Conservation (phyloP, 2,888 invertebrate species). For the Pandemis heparana region DNA sequence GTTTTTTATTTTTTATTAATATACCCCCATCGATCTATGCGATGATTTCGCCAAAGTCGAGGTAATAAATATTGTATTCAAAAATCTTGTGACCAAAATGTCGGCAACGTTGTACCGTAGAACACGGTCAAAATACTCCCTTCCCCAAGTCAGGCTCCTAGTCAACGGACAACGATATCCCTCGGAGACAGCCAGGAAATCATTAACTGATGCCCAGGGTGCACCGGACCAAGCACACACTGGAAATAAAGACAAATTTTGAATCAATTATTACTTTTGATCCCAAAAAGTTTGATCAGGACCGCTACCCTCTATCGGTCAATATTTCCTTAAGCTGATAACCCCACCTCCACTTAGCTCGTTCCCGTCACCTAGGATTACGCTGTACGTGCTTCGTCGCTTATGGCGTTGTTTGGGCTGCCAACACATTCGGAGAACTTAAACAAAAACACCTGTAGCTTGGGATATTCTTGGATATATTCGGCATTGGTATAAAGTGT, state of each 20-base stretch:
- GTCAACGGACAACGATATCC: too few species aligned
- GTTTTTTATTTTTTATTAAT: too few species aligned
- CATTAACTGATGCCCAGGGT: too few species aligned
- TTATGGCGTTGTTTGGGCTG: neutral
- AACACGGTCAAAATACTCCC: too few species aligned
- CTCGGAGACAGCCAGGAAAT: too few species aligned
- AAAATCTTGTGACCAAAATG: too few species aligned
- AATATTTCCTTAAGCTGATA: slow-evolving; percentile 11
- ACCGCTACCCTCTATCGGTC: neutral
- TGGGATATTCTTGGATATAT: neutral
- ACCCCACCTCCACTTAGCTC: neutral
- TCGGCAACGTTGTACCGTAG: too few species aligned
- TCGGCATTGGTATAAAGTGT: neutral
- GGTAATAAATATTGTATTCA: too few species aligned
- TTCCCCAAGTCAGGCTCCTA: too few species aligned
- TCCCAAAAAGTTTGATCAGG: slow-evolving; percentile 4
- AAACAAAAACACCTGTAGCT: slow-evolving; percentile 3
- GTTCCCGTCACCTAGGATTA: slow-evolving; percentile 10
- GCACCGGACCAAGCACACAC: too few species aligned
- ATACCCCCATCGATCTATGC: too few species aligned
- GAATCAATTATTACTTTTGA: slow-evolving; percentile 7
- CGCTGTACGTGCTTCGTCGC: slow-evolving; percentile 12
- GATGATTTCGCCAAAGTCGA: too few species aligned
- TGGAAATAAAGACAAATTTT: neutral
- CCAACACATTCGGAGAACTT: slow-evolving; percentile 2